These are phyloP conservation scores for Actinostola sp. DNA, from an alignment of 92 coral and sea anemone genomes.

Conservation along the genomic window DNA sequence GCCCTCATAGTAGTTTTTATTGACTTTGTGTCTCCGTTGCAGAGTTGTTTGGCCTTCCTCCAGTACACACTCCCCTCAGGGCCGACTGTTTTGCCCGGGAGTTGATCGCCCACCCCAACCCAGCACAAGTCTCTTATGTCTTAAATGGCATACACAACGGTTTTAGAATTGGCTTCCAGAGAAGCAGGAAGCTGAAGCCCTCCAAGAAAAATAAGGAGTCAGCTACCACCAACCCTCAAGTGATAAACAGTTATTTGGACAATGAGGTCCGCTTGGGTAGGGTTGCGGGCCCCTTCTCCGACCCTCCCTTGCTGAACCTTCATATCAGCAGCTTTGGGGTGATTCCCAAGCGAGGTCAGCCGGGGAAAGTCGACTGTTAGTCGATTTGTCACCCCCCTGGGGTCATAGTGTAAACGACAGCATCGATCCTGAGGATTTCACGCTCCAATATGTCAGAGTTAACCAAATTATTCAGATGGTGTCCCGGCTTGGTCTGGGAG, in stretches of 20 bases:
- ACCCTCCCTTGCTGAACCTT: neutral
- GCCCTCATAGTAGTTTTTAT: neutral
- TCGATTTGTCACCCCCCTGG: slow-evolving; percentile 2
- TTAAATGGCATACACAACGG: slow-evolving; percentile 7
- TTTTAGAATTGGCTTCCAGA: slow-evolving; percentile 11
- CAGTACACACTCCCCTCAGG: slow-evolving; percentile 5
- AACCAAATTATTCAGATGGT: neutral
- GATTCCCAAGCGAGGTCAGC: slow-evolving; percentile 22
- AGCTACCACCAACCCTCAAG: neutral
- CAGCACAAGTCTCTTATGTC: slow-evolving; percentile 8
- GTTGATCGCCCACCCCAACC: slow-evolving; percentile 10
- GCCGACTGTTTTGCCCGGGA: slow-evolving; percentile 10
- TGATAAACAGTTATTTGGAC: neutral
- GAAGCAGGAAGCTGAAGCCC: neutral
- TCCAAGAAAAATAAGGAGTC: slow-evolving; percentile 10
- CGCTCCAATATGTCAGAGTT: slow-evolving; percentile 23
- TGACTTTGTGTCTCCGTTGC: neutral
- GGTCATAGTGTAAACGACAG: slow-evolving; percentile 15
- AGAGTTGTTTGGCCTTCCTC: slow-evolving; percentile 22
- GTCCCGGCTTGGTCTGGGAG: slow-evolving; percentile 1
- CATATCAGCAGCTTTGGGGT: slow-evolving; percentile 25
- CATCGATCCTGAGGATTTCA: slow-evolving; percentile 14
- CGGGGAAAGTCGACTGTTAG: slow-evolving; percentile 30
- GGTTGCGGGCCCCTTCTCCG: slow-evolving; percentile 17
- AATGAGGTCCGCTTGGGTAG: slow-evolving; percentile 14